Percentiles rank a stretch among this genome's conserved stretches.
Conservation (phyloP, 2,797 vertebrate species). For the Scyliorhinus canicula region DNA sequence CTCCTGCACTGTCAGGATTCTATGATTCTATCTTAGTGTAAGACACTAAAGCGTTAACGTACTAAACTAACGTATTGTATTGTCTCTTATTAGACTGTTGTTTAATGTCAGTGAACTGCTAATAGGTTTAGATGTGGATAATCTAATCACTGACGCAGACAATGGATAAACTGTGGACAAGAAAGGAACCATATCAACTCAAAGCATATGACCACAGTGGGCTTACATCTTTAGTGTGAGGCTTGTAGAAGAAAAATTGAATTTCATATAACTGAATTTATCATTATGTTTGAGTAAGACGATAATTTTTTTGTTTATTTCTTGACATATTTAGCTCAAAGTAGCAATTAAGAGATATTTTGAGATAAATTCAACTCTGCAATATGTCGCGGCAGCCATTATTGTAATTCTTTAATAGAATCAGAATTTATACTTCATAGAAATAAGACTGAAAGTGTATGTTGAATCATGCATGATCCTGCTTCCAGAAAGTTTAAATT, state of each 20-base stretch:
- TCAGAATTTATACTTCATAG: not conserved
- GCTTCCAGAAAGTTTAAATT: not conserved
- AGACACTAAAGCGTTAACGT: not conserved
- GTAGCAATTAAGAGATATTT: conserved; percentile 40
- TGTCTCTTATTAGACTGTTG: conserved; percentile 62
- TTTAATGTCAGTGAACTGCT: conserved; percentile 68
- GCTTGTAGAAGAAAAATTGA: conserved; percentile 55
- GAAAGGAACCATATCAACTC: conserved; percentile 48
- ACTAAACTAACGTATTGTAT: conserved; percentile 54
- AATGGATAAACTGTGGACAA: conserved; percentile 63
- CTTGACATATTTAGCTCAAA: conserved; percentile 51
- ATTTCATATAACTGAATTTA: conserved; percentile 53
- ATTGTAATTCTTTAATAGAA: not conserved
- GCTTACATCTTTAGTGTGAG: conserved; percentile 46
- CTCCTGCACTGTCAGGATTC: too few species aligned
- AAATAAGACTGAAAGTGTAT: not conserved
- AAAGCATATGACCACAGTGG: conserved; percentile 48
- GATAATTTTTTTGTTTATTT: conserved; percentile 47
- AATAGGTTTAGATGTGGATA: conserved; percentile 55
- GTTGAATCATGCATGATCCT: not conserved
- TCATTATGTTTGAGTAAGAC: conserved; percentile 19
- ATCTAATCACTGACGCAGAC: conserved; percentile 58
- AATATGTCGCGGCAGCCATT: not conserved
- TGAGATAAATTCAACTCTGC: conserved; percentile 27
- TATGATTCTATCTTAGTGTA: too few species aligned